Conservation (phyloP, 2,888 invertebrate genomes). For the Gibbula magus region DNA sequence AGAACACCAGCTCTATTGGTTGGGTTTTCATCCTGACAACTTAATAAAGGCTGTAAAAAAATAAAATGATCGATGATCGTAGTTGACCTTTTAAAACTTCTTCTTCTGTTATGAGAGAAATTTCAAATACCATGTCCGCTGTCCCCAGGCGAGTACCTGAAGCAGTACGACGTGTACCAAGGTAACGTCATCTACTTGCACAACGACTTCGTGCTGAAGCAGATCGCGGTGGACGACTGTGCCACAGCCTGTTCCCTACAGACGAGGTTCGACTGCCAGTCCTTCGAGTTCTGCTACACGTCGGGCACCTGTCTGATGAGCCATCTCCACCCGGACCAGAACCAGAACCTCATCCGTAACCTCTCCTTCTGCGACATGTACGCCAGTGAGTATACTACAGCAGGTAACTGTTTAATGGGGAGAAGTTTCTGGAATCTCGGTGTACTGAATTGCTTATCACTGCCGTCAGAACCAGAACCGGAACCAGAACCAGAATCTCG, state of each 20-base stretch:
- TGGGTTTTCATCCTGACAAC: no score
- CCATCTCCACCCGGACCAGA: conserved; percentile 45
- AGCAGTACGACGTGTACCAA: conserved; percentile 24
- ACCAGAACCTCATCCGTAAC: conserved; percentile 31
- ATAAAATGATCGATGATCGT: background rate
- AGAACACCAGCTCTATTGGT: no score
- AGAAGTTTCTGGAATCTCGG: background rate
- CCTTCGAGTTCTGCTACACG: conserved; percentile 61
- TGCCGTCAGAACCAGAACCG: background rate
- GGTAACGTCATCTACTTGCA: background rate
- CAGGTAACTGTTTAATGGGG: background rate
- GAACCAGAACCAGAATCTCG: background rate
- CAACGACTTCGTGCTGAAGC: conserved; percentile 27
- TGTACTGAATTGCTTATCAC: background rate
- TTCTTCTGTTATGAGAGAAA: background rate
- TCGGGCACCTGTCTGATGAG: conserved; percentile 53
- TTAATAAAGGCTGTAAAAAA: no score
- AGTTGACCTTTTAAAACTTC: no score
- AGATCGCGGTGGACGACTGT: conserved; percentile 63
- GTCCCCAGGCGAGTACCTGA: background rate
- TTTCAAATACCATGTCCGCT: background rate
- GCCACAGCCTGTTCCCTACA: conserved; percentile 53
- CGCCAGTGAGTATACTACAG: conserved; percentile 45
- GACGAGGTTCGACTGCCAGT: conserved; percentile 49
- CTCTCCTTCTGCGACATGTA: conserved; percentile 54